These are phyloP conservation scores for Isurus oxyrinchus DNA, from an alignment of 2,113 vertebrate genomes.

Conservation along the genomic window DNA sequence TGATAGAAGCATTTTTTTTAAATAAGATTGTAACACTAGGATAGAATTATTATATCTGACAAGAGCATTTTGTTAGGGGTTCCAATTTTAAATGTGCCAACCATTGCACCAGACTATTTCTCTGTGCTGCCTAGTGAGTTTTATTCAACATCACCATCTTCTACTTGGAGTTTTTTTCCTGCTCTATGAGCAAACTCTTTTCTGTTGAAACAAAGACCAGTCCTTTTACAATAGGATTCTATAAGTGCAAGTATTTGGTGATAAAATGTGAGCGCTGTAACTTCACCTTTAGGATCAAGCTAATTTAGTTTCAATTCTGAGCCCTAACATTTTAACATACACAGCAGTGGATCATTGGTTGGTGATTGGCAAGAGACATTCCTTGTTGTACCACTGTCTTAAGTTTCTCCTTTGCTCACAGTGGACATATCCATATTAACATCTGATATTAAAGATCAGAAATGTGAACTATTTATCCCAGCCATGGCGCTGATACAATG, in stretches of 20 bases:
- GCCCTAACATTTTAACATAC: background rate
- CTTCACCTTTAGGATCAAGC: background rate
- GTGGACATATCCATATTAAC: background rate
- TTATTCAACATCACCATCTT: background rate
- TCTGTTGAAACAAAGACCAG: background rate
- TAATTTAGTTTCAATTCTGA: background rate
- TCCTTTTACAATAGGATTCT: background rate
- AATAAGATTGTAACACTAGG: background rate
- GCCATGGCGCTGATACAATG: background rate
- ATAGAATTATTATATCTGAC: background rate
- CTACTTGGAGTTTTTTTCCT: background rate
- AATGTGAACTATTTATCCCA: background rate
- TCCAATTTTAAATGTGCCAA: background rate
- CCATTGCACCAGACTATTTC: background rate
- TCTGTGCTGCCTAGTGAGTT: background rate
- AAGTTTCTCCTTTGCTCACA: background rate
- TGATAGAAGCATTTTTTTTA: background rate
- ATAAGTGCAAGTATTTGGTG: background rate
- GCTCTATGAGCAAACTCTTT: background rate
- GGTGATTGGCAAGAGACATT: background rate
- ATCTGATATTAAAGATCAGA: background rate
- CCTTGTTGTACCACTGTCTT: background rate
- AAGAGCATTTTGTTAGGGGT: no score
- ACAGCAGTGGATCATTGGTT: background rate
- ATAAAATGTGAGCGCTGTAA: background rate